These are phyloP conservation scores for Cynocephalus volans DNA, from an alignment of 2,113 vertebrate species.

Conservation along the genomic window DNA sequence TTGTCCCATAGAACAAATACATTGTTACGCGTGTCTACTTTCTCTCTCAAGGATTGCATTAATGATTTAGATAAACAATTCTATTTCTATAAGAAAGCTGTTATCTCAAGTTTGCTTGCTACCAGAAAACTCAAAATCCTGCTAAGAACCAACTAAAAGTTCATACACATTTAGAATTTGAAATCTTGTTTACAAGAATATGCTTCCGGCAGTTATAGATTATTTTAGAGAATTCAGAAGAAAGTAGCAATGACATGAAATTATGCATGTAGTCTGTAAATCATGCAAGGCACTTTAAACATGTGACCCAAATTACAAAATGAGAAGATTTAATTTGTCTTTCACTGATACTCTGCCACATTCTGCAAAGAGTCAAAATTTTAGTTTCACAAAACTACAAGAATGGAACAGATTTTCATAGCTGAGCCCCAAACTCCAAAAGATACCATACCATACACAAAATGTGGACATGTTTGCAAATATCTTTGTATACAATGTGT, in stretches of 20 bases:
- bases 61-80: background rate
- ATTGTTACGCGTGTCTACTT: background rate
- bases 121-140: slow-evolving; percentile 57
- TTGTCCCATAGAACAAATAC: background rate
- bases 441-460: slow-evolving; percentile 4
- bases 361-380: slow-evolving; percentile 52
- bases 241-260: background rate
- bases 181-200: background rate
- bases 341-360: background rate
- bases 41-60: background rate
- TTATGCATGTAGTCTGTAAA: slow-evolving; percentile 21
- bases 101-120: slow-evolving; percentile 46
- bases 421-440: slow-evolving; percentile 49
- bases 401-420: slow-evolving; percentile 61
- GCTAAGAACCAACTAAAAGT: background rate
- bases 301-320: slow-evolving; percentile 61
- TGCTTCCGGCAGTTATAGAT: slow-evolving; percentile 34
- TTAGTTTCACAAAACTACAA: slow-evolving; percentile 57
- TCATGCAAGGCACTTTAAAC: slow-evolving; percentile 51
- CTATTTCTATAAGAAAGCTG: slow-evolving; percentile 38
- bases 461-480: slow-evolving; percentile 46
- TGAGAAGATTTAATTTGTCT: slow-evolving; percentile 67
- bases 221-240: slow-evolving; percentile 44
- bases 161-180: background rate
- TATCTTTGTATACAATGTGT: background rate